These are phyloP conservation scores for Hycleus phaleratus DNA, from an alignment of 1,140 invertebrate genomes.

Conservation along the genomic window DNA sequence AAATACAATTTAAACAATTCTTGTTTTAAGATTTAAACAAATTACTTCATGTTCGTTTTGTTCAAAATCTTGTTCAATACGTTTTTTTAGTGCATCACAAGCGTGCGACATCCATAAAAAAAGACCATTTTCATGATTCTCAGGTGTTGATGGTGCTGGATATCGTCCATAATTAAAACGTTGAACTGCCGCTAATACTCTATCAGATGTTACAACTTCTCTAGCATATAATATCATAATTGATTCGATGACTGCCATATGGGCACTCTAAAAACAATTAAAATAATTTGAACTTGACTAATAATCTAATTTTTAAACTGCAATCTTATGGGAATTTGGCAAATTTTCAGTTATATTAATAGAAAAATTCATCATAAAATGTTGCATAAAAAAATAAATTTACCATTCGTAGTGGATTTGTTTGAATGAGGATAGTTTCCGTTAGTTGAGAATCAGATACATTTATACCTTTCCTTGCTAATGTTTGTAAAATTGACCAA, in stretches of 20 bases:
- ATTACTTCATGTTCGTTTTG: conserved; percentile 23
- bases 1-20: neutral
- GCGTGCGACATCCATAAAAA: conserved; percentile 88
- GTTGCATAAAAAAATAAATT: neutral
- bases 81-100: conserved; percentile 64
- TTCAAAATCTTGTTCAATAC: conserved; percentile 46
- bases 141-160: conserved; percentile 49
- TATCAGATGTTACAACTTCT: conserved; percentile 84
- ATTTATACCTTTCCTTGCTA: conserved; percentile 85
- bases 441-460: conserved; percentile 83
- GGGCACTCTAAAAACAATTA: conserved; percentile 66
- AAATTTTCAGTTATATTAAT: no score
- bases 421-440: conserved; percentile 93
- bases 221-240: conserved; percentile 92
- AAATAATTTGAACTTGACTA: conserved; percentile 1
- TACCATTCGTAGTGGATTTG: conserved; percentile 91
- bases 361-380: no score
- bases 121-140: conserved; percentile 76
- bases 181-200: conserved; percentile 76
- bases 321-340: no score
- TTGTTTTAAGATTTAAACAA: neutral
- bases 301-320: neutral
- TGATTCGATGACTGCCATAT: conserved; percentile 94
- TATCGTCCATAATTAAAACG: conserved; percentile 50
- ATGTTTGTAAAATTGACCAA: conserved; percentile 85